phyloP scores from a whole-genome alignment of 2,113 vertebrate species.

The Nothoprocta perdicaria region DNA sequence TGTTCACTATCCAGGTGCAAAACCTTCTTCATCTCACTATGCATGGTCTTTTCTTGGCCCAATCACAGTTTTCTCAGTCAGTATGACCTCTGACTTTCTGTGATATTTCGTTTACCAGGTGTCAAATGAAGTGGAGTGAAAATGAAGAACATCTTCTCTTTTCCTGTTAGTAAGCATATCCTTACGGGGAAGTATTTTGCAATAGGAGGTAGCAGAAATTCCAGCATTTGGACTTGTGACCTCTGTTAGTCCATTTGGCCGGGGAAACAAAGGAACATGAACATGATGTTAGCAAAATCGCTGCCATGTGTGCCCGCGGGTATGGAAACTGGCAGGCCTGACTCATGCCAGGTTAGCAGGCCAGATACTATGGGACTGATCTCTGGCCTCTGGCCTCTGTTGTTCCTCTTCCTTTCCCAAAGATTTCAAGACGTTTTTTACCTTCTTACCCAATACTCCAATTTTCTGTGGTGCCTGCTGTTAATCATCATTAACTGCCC shows the following conservation, averaged over 20 bases:
- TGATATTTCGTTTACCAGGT: background rate
- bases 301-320: background rate
- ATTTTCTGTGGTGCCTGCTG: background rate
- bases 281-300: accelerated
- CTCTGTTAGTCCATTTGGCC: background rate
- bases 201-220: background rate
- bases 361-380: background rate
- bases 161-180: background rate
- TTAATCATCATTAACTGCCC: background rate
- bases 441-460: constrained; percentile 15
- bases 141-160: background rate
- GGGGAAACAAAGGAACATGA: background rate
- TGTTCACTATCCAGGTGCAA: background rate
- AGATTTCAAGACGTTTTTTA: background rate
- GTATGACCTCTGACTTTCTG: background rate
- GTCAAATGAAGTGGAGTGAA: background rate
- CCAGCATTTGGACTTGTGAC: no score
- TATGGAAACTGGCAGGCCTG: background rate
- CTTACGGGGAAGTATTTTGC: background rate
- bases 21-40: background rate
- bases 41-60: background rate
- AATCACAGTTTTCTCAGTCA: background rate
- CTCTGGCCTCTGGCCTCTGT: background rate
- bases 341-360: background rate
- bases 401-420: constrained; percentile 50